Conservation (phyloP, 1,140 invertebrate genomes). For the Temnothorax curvispinosus region DNA sequence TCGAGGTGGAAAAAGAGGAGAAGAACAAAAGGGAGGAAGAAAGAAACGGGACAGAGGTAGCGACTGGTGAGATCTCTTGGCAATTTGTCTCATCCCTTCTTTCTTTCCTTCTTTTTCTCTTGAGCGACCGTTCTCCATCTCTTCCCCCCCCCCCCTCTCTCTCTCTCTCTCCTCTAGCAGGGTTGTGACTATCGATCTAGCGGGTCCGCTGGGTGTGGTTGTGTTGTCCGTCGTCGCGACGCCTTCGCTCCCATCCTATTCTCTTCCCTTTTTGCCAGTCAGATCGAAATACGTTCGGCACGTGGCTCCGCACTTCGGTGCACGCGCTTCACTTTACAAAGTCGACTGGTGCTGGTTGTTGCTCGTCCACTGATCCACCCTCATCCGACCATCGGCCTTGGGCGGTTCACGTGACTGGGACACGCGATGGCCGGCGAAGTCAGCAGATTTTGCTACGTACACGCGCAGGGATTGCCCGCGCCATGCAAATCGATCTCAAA, state of each 20-base stretch:
- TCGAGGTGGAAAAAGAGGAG: conserved; percentile 29
- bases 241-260: conserved; percentile 63
- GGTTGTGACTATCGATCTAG: conserved; percentile 82
- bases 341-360: conserved; percentile 28
- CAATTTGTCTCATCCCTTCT: conserved; percentile 81
- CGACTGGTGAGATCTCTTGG: conserved; percentile 77
- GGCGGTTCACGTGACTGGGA: conserved; percentile 51
- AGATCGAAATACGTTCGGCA: conserved; percentile 70
- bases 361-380: conserved; percentile 18
- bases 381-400: conserved; percentile 36
- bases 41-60: conserved; percentile 54
- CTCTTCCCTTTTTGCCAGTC: conserved; percentile 31
- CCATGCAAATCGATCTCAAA: neutral
- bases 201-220: conserved; percentile 81
- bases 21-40: neutral
- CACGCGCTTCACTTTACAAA: conserved; percentile 36
- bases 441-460: conserved; percentile 25
- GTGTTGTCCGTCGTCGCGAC: conserved; percentile 78
- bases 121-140: conserved; percentile 40
- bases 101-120: conserved; percentile 51
- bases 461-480: neutral
- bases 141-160: conserved; percentile 54
- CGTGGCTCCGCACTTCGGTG: conserved; percentile 73
- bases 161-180: conserved; percentile 68
- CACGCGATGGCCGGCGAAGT: conserved; percentile 61